Evolutionary conservation across 2,888 invertebrate species (phyloP).

Genomic region (Heteropelma amictum): DNA sequence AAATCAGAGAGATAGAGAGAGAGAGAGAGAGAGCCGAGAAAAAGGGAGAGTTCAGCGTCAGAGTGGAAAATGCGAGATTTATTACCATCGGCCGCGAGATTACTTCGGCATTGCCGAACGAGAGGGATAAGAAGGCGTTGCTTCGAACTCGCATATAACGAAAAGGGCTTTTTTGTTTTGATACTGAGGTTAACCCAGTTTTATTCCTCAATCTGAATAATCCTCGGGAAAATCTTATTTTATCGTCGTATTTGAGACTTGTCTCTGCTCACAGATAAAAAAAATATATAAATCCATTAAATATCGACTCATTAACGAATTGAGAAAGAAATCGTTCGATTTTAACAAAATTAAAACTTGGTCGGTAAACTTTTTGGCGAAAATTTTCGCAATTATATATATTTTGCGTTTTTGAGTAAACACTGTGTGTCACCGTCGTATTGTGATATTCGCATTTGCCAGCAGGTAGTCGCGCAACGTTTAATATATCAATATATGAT

Average conservation of each 20-base stretch:
- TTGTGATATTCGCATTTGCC: too few relatives aligned
- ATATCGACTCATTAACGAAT: too few relatives aligned
- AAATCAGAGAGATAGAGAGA: not conserved
- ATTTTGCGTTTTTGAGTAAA: too few relatives aligned
- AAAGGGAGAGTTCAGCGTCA: not conserved
- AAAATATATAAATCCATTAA: too few relatives aligned
- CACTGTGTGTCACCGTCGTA: too few relatives aligned
- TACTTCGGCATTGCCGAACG: constrained; percentile 40
- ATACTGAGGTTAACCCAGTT: constrained; percentile 36
- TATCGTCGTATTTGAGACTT: not conserved
- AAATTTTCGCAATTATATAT: too few relatives aligned
- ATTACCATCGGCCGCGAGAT: constrained; percentile 42
- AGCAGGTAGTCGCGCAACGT: too few relatives aligned
- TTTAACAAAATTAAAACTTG: too few relatives aligned
- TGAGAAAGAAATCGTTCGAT: too few relatives aligned
- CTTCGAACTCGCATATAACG: constrained; percentile 27
- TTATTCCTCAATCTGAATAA: constrained; percentile 34
- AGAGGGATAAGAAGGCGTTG: constrained; percentile 7
- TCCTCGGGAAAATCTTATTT: constrained; percentile 17
- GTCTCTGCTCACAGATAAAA: not conserved
- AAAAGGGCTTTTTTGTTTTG: not conserved
- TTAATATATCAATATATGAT: too few relatives aligned
- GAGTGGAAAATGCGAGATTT: constrained; percentile 45
- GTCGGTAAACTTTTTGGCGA: too few relatives aligned
- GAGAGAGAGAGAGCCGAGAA: not conserved